Conservation (phyloP, 30 jellyfish, hydroid and myxozoan species). For the Aurelia aurita complex sp. Pacific region DNA sequence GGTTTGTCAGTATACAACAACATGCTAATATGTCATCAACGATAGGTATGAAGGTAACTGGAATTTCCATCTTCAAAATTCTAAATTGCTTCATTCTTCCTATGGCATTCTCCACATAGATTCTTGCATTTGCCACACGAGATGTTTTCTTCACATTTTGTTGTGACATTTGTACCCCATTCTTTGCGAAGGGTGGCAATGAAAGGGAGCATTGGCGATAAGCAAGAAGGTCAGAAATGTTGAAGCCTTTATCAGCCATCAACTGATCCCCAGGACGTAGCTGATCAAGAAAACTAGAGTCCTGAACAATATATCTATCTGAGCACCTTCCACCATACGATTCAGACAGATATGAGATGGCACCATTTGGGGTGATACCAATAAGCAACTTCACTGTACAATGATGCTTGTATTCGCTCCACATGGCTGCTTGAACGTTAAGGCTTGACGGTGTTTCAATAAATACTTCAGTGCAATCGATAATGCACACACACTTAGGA, state of each 20-base stretch:
- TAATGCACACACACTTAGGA: slow-evolving; percentile 20
- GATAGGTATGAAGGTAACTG: neutral
- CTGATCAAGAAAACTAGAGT: slow-evolving; percentile 10
- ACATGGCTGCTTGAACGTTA: slow-evolving; percentile 6
- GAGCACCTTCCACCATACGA: slow-evolving; percentile 38
- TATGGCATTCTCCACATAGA: slow-evolving; percentile 47
- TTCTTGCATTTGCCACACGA: slow-evolving; percentile 17
- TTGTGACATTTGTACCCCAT: neutral
- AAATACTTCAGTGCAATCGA: slow-evolving; percentile 31
- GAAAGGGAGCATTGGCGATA: neutral
- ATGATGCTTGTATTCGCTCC: slow-evolving; percentile 31
- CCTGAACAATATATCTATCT: slow-evolving; percentile 16
- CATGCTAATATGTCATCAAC: neutral
- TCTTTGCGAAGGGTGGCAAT: neutral
- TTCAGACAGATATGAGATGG: slow-evolving; percentile 22
- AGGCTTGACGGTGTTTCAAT: slow-evolving; percentile 16
- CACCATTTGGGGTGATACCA: slow-evolving; percentile 34
- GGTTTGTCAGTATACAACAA: neutral
- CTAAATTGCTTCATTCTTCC: slow-evolving; percentile 20
- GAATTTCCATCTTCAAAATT: neutral
- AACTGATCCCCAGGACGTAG: slow-evolving; percentile 27
- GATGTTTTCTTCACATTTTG: neutral
- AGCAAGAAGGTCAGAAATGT: neutral
- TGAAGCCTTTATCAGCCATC: slow-evolving; percentile 52
- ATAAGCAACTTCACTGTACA: slow-evolving; percentile 18